Evolutionary conservation across 1,140 invertebrate species (phyloP), one percentile per base, ranked within the genome.

Genomic region (Listronotus oregonensis): DNA sequence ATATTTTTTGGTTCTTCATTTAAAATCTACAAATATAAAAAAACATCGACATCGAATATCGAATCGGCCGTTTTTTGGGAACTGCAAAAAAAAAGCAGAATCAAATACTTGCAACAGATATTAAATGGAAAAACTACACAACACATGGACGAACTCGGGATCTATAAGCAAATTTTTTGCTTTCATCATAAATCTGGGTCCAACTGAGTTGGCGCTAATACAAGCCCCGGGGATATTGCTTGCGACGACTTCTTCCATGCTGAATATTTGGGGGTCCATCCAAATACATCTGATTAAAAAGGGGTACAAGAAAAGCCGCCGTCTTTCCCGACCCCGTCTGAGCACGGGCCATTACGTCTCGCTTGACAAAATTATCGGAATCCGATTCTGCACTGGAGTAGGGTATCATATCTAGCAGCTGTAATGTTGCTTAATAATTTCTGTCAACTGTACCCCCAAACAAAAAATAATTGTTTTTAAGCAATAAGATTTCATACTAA

Each of bases 161-260:
- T 60, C 96, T 89, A 78, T 97, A 98, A 46, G 95, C 88, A 80
- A 98, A 98, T 82, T 99, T 99, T 60, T 93, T 89, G 61, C 96
- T 94, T 81, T 99, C 97, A 74, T 98, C 95, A 78, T 94, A 97
- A 75, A 99, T 98, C 77, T 99, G 97, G 7, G 94, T 96, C 96
- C 70, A 99, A 85, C 83, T 99, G 82, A 46, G 96, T 99, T 8
- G 97, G 97, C 40, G 96, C 95, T 76, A 87, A 86, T 67, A 92
- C 90, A 63, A 99, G 82, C 64, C 95, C 96, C 98, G 80, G 1
- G 97, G 97, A 82, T 90, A 98, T 80, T 98, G 95, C 80, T 97
- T 98, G 71, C 91, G 88, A 57, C 90, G 83, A 31, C 81, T 80
- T 65, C 87, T 55, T 54, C 79, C 65, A 79, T 82, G 60, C 78